These are phyloP conservation scores for Leptinotarsa lineolata DNA, from an alignment of 1,140 invertebrate genomes.

Conservation along the genomic window DNA sequence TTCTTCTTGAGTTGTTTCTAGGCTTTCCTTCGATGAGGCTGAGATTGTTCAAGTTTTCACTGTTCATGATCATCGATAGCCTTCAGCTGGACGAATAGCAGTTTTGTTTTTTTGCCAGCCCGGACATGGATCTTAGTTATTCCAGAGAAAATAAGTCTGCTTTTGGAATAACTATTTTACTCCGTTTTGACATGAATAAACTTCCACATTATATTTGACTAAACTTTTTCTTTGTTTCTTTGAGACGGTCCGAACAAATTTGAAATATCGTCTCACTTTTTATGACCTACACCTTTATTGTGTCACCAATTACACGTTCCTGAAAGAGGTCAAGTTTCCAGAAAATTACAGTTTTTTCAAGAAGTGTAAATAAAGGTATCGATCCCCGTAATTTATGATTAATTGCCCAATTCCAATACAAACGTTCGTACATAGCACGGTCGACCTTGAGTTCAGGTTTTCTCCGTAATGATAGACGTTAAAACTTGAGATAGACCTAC, in stretches of 20 bases:
- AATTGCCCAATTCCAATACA: slow-evolving; percentile 6
- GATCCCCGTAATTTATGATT: slow-evolving; percentile 4
- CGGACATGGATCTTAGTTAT: too few species aligned
- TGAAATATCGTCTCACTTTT: too few species aligned
- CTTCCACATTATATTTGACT: not conserved
- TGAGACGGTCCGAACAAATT: too few species aligned
- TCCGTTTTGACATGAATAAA: not conserved
- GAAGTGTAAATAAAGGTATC: slow-evolving; percentile 13
- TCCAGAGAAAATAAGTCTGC: too few species aligned
- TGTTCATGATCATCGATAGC: slow-evolving; percentile 4
- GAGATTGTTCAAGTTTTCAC: slow-evolving; percentile 5
- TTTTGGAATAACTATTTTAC: not conserved
- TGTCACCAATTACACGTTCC: slow-evolving; percentile 15
- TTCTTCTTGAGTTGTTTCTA: not conserved
- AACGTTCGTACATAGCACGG: not conserved
- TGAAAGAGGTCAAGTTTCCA: slow-evolving; percentile 27
- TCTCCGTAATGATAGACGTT: too few species aligned
- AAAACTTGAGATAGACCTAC: too few species aligned
- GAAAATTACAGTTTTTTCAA: slow-evolving; percentile 25
- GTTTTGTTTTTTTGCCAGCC: too few species aligned
- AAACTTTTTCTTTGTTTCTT: too few species aligned
- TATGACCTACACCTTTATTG: not conserved
- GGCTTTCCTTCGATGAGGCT: not conserved
- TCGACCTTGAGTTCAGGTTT: too few species aligned
- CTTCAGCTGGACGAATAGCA: too few species aligned